Base-by-base conservation (phyloP, 2,888 invertebrate species). In the Gryllus longicercus region DNA sequence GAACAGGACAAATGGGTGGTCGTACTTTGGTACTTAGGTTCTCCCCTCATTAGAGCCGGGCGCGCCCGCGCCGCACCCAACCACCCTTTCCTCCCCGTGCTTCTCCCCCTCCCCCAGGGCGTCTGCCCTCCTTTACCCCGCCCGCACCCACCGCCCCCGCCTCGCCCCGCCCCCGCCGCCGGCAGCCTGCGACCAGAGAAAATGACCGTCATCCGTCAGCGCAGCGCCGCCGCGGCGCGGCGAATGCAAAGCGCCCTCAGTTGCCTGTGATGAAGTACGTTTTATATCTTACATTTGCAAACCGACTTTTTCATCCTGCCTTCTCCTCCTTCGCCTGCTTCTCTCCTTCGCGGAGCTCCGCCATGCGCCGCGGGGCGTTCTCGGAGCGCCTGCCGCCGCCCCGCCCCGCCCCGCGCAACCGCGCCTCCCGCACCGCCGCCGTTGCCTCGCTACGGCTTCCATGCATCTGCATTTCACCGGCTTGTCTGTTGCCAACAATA, bases 221-320 rank as follows among this genome's bases (percentile, higher is more conserved):
- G 63, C 63, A 63, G 63, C 63, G 63, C 18, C 63, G 63, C 4
- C 18, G 16, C 2, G 5, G 63, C 63, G 63, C 5, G 16, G 5
- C 2, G 5, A 4, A 63, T 63, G 63, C 63, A 63, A 63, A 63
- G 63, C 63, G 63, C 63, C 63, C 16, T 18, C 63, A 18, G 2
- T 18, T 63, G 63, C 63, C 63, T 63, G 63, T 63, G 63, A 63
- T 63, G 63, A 63, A 63, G 4, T 63, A 18, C 63, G 63, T 63
- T 63, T 63, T 63, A 63, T 63, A 63, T 63, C 63, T 63, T 63
- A 63, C 63, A 63, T 63, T 63, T 63, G 63, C 63, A 63, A 18
- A 63, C 63, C 63, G 63, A 63, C 63, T 63, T 63, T 63, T 63
- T 16, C 18, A 63, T 63, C 63, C 18, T 2, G 63, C 63, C 18